These are phyloP conservation scores for Phocoena sinus DNA, from an alignment of 2,113 vertebrate genomes.

Conservation along the genomic window DNA sequence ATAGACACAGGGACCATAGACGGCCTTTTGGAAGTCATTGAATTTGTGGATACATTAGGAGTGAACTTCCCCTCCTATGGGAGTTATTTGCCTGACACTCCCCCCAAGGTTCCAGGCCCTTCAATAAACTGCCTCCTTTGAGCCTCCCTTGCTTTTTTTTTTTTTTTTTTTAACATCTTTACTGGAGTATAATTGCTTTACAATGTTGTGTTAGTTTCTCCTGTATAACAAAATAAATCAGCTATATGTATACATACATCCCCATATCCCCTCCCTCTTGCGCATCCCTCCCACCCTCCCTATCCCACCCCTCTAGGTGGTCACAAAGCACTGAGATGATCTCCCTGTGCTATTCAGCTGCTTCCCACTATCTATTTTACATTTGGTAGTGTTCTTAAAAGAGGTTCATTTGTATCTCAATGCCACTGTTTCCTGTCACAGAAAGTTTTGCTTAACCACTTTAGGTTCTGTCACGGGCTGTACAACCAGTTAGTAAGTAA, in stretches of 20 bases:
- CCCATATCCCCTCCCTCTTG: no score
- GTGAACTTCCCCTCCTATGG: neutral
- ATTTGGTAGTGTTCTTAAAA: neutral
- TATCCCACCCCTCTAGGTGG: no score
- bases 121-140: neutral
- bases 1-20: neutral
- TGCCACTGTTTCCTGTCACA: neutral
- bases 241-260: no score
- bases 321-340: no score
- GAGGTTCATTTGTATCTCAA: neutral
- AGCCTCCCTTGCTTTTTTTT: neutral
- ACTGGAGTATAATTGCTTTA: no score
- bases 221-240: no score
- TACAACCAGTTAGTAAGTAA: neutral
- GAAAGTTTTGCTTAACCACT: neutral
- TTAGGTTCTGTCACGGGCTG: neutral
- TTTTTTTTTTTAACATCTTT: no score
- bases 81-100: neutral
- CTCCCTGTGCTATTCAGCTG: no score
- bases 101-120: neutral
- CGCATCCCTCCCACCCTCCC: no score
- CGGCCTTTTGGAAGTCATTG: neutral
- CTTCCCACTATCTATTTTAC: no score
- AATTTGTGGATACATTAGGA: neutral
- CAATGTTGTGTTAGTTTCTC: no score